These are phyloP conservation scores for Ceuthmochares aereus DNA, from an alignment of 2,113 vertebrate genomes.

Conservation along the genomic window DNA sequence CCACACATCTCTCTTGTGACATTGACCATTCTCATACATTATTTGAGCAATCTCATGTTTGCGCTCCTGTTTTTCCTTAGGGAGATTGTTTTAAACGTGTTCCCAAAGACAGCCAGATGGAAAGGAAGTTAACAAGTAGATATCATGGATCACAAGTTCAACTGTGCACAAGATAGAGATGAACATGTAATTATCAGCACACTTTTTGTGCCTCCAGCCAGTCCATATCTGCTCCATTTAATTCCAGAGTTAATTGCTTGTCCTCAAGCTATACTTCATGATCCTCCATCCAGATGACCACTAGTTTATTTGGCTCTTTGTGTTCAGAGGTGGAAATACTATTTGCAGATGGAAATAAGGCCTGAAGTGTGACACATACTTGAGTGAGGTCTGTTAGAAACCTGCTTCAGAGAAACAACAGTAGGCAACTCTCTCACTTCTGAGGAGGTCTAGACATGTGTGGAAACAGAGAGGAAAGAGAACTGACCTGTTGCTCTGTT, in stretches of 20 bases:
- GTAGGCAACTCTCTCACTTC: not conserved
- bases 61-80: not conserved
- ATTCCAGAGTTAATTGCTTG: not conserved
- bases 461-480: not conserved
- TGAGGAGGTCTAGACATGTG: fast-evolving
- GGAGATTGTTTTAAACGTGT: not conserved
- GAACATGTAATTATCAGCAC: not conserved
- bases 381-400: not conserved
- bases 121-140: not conserved
- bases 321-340: not conserved
- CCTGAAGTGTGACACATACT: not conserved
- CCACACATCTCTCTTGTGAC: fast-evolving
- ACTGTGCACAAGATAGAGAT: not conserved
- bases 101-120: not conserved
- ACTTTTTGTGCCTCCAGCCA: not conserved
- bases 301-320: not conserved
- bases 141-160: not conserved
- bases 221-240: not conserved
- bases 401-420: not conserved
- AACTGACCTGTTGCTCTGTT: not conserved
- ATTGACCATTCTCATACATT: not conserved
- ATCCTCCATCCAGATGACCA: not conserved
- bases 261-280: not conserved
- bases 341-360: not conserved
- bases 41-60: not conserved